Evolutionary conservation across 37 sponge, comb jelly and placozoan species (phyloP).

Genomic region (Hexactinellida sp.): DNA sequence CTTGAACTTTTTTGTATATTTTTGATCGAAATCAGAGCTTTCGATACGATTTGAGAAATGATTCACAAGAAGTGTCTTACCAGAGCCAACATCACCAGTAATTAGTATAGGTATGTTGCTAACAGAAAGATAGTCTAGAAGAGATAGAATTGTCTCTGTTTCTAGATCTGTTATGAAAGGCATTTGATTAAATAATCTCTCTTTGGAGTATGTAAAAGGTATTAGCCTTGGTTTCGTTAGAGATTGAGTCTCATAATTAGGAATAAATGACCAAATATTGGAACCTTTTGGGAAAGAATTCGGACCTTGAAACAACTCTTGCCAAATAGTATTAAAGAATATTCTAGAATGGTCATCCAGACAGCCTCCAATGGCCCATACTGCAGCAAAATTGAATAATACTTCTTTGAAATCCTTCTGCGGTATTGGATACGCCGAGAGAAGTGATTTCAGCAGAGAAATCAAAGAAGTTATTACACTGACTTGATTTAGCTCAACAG

Average conservation of each 20-base stretch:
- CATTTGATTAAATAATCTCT: background rate
- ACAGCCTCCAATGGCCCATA: slow-evolving; percentile 6
- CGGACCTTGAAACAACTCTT: slow-evolving; percentile 12
- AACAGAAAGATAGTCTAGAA: background rate
- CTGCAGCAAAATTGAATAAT: slow-evolving; percentile 13
- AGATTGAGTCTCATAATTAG: background rate
- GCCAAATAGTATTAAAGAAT: slow-evolving; percentile 15
- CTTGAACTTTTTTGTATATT: background rate
- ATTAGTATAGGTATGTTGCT: background rate
- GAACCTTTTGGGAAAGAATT: background rate
- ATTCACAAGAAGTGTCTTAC: background rate
- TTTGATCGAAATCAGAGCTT: slow-evolving; percentile 6
- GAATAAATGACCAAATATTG: background rate
- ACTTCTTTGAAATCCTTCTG: background rate
- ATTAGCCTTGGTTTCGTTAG: background rate
- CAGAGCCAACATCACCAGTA: slow-evolving; percentile 3
- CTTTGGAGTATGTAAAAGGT: background rate
- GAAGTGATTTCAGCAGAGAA: background rate
- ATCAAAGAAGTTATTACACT: background rate
- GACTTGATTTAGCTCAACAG: background rate
- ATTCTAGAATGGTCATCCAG: background rate
- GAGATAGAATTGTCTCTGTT: background rate
- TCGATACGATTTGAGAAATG: background rate
- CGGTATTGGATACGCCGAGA: background rate
- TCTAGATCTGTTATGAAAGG: background rate